phyloP scores from a whole-genome alignment of 2,888 invertebrate species.

The Arctia plantaginis region DNA sequence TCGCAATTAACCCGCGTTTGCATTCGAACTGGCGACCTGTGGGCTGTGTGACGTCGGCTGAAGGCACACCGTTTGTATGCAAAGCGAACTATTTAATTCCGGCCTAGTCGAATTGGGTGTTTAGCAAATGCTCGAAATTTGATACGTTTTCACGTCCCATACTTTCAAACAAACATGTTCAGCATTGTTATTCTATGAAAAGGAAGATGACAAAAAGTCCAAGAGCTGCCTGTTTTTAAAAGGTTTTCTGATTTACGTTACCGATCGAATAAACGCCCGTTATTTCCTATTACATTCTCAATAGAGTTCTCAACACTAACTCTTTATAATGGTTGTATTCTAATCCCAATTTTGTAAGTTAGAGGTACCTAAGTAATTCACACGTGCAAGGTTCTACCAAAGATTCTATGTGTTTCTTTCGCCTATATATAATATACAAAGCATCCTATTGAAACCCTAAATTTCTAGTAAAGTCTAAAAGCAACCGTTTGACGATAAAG shows the following conservation, averaged over 20 bases:
- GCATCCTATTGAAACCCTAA: background rate
- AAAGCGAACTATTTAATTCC: conserved; percentile 10
- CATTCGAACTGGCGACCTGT: conserved; percentile 70
- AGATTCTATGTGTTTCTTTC: background rate
- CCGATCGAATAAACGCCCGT: background rate
- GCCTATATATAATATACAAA: background rate
- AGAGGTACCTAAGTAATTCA: background rate
- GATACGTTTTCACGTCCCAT: background rate
- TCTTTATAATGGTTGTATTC: background rate
- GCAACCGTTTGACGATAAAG: background rate
- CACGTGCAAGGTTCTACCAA: background rate
- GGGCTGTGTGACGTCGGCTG: conserved; percentile 41
- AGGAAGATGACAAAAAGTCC: background rate
- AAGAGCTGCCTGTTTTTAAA: background rate
- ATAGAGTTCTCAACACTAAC: background rate
- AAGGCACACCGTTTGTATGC: conserved; percentile 24
- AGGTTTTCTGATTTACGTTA: background rate
- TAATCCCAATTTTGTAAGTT: background rate
- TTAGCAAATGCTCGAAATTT: conserved; percentile 14
- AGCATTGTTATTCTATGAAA: background rate
- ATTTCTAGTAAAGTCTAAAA: background rate
- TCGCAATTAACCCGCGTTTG: conserved; percentile 79
- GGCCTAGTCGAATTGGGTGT: conserved; percentile 8
- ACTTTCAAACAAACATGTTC: background rate
- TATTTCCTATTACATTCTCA: background rate